Evolutionary conservation across 2,113 vertebrate species (phyloP).

Genomic region (Cyanoramphus novaezelandiae): DNA sequence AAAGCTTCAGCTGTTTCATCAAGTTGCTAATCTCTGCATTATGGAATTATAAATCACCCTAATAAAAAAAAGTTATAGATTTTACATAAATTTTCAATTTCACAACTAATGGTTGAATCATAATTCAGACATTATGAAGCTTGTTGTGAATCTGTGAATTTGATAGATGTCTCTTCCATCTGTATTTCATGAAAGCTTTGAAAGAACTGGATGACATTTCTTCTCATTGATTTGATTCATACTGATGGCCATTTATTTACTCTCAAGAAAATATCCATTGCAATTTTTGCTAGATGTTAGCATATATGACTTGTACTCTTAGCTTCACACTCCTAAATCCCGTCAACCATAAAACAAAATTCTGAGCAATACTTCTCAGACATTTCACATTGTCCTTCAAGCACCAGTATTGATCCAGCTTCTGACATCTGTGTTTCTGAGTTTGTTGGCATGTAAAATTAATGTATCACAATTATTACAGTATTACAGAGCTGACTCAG

Average conservation of each 20-base stretch:
- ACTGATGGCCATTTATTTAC: not conserved
- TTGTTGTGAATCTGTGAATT: not conserved
- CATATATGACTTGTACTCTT: not conserved
- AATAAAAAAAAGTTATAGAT: not conserved
- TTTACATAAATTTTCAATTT: not conserved
- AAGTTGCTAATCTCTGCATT: not conserved
- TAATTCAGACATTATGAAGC: not conserved
- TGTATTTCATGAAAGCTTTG: not conserved
- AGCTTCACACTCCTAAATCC: not conserved
- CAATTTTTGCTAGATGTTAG: not conserved
- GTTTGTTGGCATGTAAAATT: not conserved
- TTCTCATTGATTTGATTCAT: not conserved
- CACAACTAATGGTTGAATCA: not conserved
- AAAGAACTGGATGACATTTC: not conserved
- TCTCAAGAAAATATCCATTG: not conserved
- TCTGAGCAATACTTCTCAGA: not conserved
- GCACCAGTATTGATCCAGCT: not conserved
- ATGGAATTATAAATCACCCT: not conserved
- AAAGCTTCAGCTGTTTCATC: not conserved
- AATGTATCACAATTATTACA: not conserved
- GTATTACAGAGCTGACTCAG: not conserved
- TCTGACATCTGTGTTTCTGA: not conserved
- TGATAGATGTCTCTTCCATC: not conserved
- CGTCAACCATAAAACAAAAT: not conserved
- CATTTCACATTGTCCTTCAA: not conserved